Evolutionary conservation across 2,797 vertebrate species (phyloP).

Genomic region (Okamejei kenojei): DNA sequence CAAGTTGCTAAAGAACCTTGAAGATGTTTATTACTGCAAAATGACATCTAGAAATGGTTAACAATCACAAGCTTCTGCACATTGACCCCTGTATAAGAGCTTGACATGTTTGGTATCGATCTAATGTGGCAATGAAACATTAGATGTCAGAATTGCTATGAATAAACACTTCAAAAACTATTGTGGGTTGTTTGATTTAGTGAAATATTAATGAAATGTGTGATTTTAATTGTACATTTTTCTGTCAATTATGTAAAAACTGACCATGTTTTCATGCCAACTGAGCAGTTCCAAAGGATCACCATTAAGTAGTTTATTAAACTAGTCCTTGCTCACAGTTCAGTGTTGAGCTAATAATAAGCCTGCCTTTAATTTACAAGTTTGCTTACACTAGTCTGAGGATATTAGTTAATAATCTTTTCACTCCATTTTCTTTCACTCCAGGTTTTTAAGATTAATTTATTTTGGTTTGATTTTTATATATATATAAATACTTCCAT

Average conservation of each 20-base stretch:
- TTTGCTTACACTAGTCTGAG: neutral
- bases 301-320: neutral
- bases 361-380: neutral
- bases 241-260: neutral
- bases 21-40: slow-evolving; percentile 20
- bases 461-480: neutral
- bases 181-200: neutral
- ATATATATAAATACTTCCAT: neutral
- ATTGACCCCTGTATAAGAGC: neutral
- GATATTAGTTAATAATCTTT: neutral
- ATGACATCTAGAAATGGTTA: slow-evolving; percentile 15
- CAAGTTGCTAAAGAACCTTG: neutral
- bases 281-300: neutral
- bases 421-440: neutral
- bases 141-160: neutral
- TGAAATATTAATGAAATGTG: neutral
- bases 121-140: neutral
- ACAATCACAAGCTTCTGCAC: neutral
- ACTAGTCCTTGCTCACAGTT: neutral
- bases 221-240: neutral
- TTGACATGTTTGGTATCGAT: neutral
- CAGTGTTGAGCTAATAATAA: neutral
- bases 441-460: too few species aligned
- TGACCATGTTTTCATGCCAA: neutral
- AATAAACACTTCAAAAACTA: slow-evolving; percentile 7